These are phyloP conservation scores for Xestobium rufovillosum DNA, from an alignment of 2,888 invertebrate genomes.

Conservation along the genomic window DNA sequence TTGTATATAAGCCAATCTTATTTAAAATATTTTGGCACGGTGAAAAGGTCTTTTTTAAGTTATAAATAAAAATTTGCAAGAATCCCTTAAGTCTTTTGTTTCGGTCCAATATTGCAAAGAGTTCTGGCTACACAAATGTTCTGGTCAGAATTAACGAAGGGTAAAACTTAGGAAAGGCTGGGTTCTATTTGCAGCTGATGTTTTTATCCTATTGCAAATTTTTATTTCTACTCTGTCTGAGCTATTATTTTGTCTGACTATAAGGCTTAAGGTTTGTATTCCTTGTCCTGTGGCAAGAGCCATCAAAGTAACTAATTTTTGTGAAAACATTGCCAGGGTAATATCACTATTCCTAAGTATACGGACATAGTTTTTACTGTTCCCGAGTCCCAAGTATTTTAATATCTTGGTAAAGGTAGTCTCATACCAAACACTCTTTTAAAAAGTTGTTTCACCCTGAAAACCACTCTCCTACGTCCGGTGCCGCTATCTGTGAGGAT, in stretches of 20 bases:
- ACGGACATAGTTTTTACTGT: conserved; percentile 17
- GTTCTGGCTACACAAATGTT: conserved; percentile 17
- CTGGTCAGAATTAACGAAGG: conserved; percentile 16
- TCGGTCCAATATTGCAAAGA: conserved; percentile 14
- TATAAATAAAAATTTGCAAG: conserved; percentile 17
- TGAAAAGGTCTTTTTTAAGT: conserved; percentile 21
- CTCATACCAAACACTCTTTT: conserved; percentile 19
- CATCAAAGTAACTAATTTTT: conserved; percentile 1
- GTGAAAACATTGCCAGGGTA: not conserved
- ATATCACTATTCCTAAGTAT: conserved; percentile 15
- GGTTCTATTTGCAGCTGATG: not conserved
- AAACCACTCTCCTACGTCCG: not conserved
- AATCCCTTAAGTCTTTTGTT: conserved; percentile 13
- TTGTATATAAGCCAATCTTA: conserved; percentile 21
- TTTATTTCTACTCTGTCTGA: not conserved
- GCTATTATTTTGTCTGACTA: not conserved
- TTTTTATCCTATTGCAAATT: conserved; percentile 1
- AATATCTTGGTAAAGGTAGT: conserved; percentile 20
- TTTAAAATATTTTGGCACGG: conserved; percentile 15
- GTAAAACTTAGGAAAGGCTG: conserved; percentile 12
- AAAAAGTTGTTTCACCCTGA: conserved; percentile 11
- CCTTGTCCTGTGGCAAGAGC: conserved; percentile 1
- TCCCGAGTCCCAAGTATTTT: conserved; percentile 22
- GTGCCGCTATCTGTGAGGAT: conserved; percentile 2
- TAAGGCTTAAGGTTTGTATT: not conserved